Base-by-base conservation (phyloP, 2,888 invertebrate genomes). In the Luperina testacea region DNA sequence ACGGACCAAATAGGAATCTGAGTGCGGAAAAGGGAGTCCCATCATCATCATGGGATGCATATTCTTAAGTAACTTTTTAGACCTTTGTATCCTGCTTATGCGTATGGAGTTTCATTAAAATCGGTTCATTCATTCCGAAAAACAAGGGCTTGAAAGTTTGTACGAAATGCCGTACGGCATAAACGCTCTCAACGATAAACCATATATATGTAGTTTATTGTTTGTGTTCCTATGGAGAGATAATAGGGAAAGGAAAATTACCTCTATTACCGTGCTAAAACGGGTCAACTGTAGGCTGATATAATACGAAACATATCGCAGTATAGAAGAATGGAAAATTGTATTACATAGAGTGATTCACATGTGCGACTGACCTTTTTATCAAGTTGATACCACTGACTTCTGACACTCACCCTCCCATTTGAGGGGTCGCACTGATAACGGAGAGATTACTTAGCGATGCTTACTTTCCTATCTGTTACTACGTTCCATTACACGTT, bases 351-450 rank as follows among this genome's bases (percentile, higher is more conserved):
- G 11, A 48, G 48, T 20, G 11, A 48, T 20, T 69, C 11, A 6
- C 27, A 27, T 6, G 3, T 45, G n/a, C n/a, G 32, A 27, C 15
- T 17, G 32, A 38, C 65, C 32, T 65, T 57, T 57, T 77, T 67
- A 77, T 78, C 57, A 67, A 13, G 3, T 27, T 20, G n/a, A 20
- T 11, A 53, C 53, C 78, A 65, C 38, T 42, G 27, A 48, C 24
- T 77, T 48, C 38, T 61, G 48, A 74, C 75, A 42, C 24, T 70
- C 9, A 78, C 32, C 11, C 24, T 3, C 24, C 9, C 57, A 57
- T 53, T 32, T n/a, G 27, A 51, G 51, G 11, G 32, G 68, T 63
- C 68, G 1, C 11, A 27, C 7, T 38, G 57, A 77, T 77, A 77
- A 48, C 11, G 15, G 9, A 9, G 42, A 27, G 64, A 65, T 77